Evolutionary conservation across 2,797 vertebrate species (phyloP).

Genomic region (Brachyrhaphis roseni): DNA sequence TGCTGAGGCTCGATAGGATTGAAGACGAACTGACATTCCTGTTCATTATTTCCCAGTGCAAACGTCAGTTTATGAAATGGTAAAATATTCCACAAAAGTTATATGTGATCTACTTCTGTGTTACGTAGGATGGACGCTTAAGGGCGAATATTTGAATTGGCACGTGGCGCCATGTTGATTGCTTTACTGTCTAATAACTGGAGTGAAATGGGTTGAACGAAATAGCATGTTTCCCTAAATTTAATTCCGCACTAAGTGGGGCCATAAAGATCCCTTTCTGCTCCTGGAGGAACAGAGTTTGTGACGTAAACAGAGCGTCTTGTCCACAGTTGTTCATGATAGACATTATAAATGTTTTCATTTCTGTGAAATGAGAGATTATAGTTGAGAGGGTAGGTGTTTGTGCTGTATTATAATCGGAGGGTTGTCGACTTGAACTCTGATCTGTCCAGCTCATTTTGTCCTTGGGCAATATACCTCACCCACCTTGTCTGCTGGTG

Average conservation of each 20-base stretch:
- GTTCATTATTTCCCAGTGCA: neutral
- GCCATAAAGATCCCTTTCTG: neutral
- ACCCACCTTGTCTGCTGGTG: neutral
- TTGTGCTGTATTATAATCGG: neutral
- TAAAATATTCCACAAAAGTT: neutral
- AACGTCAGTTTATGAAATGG: neutral
- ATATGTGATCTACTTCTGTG: neutral
- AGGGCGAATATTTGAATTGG: neutral
- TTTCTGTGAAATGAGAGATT: neutral
- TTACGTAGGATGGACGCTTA: neutral
- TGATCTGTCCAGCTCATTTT: neutral
- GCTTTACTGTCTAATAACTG: conserved; percentile 1
- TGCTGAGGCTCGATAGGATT: neutral
- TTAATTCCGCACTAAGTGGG: neutral
- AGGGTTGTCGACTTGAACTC: neutral
- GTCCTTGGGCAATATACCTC: neutral
- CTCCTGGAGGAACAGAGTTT: neutral
- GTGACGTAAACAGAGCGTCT: neutral
- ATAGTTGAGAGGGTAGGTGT: neutral
- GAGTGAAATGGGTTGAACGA: neutral
- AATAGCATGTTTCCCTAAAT: neutral
- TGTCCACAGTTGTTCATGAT: neutral
- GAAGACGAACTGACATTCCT: neutral
- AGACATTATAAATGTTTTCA: neutral
- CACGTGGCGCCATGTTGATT: neutral